Evolutionary conservation across 1,140 invertebrate species (phyloP), one percentile per base, ranked within the genome.

Genomic region (Ceratina calcarata): DNA sequence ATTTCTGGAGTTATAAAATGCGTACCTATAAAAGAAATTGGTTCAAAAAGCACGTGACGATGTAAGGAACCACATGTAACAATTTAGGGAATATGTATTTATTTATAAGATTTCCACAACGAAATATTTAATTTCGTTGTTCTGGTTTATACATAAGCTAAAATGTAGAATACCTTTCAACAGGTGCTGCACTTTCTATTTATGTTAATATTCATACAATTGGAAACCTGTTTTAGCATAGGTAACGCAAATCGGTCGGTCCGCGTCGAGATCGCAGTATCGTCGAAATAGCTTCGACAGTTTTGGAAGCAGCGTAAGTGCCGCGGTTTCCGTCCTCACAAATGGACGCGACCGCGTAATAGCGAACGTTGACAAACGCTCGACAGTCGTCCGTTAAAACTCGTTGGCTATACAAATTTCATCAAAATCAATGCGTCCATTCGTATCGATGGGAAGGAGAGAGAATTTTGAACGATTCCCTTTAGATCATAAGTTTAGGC

Each of bases 281-380:
- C 71, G 60, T 27, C 27, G 45, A 64, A 73, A 73, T 64, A 37
- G 60, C 45, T 53, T 64, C 45, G 60, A 16, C 49, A 64, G 71
- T 73, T 73, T 73, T 73, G 22, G 22, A 76, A 6, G 18, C 15
- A 22, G 32, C 55, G 74, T 60, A 76, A 76, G 65, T 68, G 64
- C 55, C 58, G 67, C 65, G 64, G 22, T 45, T 45, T 45, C 37
- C 37, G 37, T 45, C 10, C 18, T 60, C 65, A 32, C 64, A 51
- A 76, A 68, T 68, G 65, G 64, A 32, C 22, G 64, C 37, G 22
- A 76, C 37, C 64, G 64, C 71, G 71, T 53, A 64, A 53, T 73
- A 53, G 64, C 64, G 49, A 68, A 20, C 37, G 37, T 32, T 60
- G 64, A 68, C 74, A 76, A 68, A 60, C 61, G 61, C 27, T 71